Evolutionary conservation across 1,140 invertebrate genomes (phyloP), one percentile per base, ranked within the genome.

Genomic region (Saccostrea glomerata): DNA sequence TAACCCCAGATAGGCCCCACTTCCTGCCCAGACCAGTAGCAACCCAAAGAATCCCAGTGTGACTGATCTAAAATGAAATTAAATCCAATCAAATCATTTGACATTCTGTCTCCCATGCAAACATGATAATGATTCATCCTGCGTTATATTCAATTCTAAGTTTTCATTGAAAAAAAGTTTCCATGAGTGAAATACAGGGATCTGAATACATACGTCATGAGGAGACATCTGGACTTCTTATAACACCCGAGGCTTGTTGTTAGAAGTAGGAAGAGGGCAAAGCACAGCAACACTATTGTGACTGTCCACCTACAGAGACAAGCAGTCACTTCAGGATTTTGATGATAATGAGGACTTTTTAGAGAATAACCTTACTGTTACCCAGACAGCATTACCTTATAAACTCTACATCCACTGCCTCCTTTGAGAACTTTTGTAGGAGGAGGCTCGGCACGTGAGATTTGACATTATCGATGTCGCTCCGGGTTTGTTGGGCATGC

Each of bases 211-310:
- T 90, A 93, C 93, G 86, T 86, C 17, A 91, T 90, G 23, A 93
- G 86, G 25, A 92, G 90, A 87, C 89, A 90, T 85, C 88, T 92
- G 20, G 93, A 93, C 85, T 90, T 92, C 86, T 91, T 90, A 84
- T 92, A 87, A 60, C 86, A 86, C 12, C 90, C 93, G 86, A 92
- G 60, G 1, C 92, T 84, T 13, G 89, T 88, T 0, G 92, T 40
- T 1, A 92, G 36, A 6, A 92, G 84, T 12, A 91, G 82, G 25
- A 90, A 77, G 7, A 93, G 25, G 23, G 89, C 86, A 20, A 90
- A 89, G 36, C 89, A 91, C 73, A 90, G 87, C 25, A 92, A 58
- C 12, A 91, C 63, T 20, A 93, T 89, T 77, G 90, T 90, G 17
- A 86, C 66, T 9, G 88, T 87, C 90, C 90, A 91, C 85, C 92